A percentile compares a stretch with the other conserved stretches of the same genome.
Conservation (phyloP, 2,113 vertebrate genomes). For the Misgurnus anguillicaudatus region DNA sequence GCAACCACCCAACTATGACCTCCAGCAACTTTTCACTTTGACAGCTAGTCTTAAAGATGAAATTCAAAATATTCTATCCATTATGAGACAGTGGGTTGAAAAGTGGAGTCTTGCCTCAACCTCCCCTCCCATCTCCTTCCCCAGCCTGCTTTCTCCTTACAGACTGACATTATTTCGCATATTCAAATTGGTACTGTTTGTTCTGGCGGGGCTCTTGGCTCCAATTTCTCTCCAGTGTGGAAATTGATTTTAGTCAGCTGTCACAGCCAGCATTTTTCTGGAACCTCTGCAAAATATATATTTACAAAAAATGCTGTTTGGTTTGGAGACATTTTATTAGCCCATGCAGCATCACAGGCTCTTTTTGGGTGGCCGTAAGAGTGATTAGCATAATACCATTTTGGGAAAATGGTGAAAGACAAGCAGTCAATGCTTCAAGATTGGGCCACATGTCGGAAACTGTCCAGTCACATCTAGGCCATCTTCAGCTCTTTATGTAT, state of each 20-base stretch:
- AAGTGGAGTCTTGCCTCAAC: slow-evolving; percentile 39
- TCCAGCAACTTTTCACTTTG: slow-evolving; percentile 47
- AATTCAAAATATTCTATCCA: slow-evolving; percentile 40
- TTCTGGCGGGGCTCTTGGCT: slow-evolving; percentile 61
- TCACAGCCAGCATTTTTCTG: slow-evolving; percentile 63
- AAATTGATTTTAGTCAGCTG: slow-evolving; percentile 69
- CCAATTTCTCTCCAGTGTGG: slow-evolving; percentile 58
- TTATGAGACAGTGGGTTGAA: slow-evolving; percentile 45
- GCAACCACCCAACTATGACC: slow-evolving; percentile 35
- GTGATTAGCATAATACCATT: slow-evolving; percentile 52
- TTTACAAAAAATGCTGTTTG: slow-evolving; percentile 57
- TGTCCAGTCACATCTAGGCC: slow-evolving; percentile 35
- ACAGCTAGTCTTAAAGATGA: slow-evolving; percentile 50
- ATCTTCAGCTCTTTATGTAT: slow-evolving; percentile 48
- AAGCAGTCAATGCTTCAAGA: slow-evolving; percentile 21
- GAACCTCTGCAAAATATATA: slow-evolving; percentile 62
- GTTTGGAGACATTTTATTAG: slow-evolving; percentile 64
- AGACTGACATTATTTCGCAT: slow-evolving; percentile 59
- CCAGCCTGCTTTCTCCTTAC: slow-evolving; percentile 35
- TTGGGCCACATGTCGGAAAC: slow-evolving; percentile 27
- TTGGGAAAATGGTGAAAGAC: slow-evolving; percentile 41
- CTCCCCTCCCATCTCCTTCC: neutral
- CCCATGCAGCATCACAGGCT: slow-evolving; percentile 47
- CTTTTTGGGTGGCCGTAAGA: slow-evolving; percentile 41
- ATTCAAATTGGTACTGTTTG: slow-evolving; percentile 63